Evolutionary conservation across 2,113 vertebrate genomes (phyloP).

Genomic region (Chloropsis cyanopogon): DNA sequence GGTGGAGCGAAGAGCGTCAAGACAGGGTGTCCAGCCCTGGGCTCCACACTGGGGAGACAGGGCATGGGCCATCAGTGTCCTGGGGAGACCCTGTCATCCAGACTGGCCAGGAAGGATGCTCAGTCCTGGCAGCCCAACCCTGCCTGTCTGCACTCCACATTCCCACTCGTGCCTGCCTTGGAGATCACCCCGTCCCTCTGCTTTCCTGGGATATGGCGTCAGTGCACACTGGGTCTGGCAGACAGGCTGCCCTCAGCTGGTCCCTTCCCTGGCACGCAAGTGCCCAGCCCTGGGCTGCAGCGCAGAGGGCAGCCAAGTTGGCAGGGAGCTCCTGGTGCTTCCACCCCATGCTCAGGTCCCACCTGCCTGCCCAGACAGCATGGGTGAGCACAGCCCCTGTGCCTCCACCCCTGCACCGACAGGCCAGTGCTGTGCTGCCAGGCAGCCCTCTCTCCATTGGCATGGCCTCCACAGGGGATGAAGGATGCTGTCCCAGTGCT

Average conservation of each 20-base stretch:
- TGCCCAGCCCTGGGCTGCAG: neutral
- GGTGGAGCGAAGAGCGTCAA: neutral
- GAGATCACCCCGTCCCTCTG: neutral
- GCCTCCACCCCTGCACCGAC: fast-evolving
- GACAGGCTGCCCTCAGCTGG: neutral
- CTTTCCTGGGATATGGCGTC: neutral
- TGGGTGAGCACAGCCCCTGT: fast-evolving
- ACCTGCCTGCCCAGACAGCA: neutral
- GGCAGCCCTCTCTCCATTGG: neutral
- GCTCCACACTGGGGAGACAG: neutral
- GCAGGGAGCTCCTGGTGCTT: neutral
- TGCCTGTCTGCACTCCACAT: neutral
- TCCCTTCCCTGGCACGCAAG: neutral
- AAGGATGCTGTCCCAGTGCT: neutral
- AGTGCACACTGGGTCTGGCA: neutral
- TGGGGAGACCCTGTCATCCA: neutral
- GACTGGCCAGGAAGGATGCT: neutral
- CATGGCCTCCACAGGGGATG: neutral
- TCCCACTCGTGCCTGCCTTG: neutral
- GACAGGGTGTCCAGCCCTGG: neutral
- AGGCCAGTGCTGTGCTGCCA: neutral
- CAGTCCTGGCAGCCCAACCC: neutral
- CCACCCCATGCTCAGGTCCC: fast-evolving
- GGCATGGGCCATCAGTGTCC: neutral
- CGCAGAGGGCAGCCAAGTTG: neutral